Conservation (phyloP, 2,797 vertebrate species). For the Mus minutoides region DNA sequence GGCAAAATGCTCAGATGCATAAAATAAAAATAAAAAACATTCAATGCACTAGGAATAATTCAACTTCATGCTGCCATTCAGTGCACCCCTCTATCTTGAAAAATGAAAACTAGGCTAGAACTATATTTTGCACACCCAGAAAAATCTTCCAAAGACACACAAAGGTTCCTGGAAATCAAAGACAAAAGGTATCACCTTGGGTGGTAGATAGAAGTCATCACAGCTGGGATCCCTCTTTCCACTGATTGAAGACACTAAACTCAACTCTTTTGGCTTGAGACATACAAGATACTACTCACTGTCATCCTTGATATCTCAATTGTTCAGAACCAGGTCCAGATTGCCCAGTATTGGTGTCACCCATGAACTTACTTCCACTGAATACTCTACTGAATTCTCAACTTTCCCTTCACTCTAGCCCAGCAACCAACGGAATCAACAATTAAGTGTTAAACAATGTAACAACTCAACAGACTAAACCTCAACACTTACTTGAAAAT, state of each 20-base stretch:
- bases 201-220: background rate
- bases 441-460: slow-evolving; percentile 41
- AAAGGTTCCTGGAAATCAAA: background rate
- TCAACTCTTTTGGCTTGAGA: background rate
- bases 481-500: background rate
- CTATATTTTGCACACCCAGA: slow-evolving; percentile 27
- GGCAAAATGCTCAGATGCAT: background rate
- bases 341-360: background rate
- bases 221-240: background rate
- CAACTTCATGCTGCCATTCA: background rate
- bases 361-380: background rate
- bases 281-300: background rate
- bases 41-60: background rate
- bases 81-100: background rate
- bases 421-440: slow-evolving; percentile 2
- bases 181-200: background rate
- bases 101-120: slow-evolving; percentile 28
- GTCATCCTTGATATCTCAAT: background rate
- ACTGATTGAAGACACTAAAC: background rate
- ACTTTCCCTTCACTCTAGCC: background rate
- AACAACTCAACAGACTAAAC: slow-evolving; percentile 34
- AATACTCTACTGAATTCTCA: background rate
- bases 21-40: background rate
- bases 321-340: slow-evolving; percentile 16
- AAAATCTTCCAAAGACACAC: slow-evolving; percentile 14